A percentile compares a stretch with the other conserved stretches of the same genome.
Conservation (phyloP, 1,140 invertebrate species). For the Drosophila nannoptera region DNA sequence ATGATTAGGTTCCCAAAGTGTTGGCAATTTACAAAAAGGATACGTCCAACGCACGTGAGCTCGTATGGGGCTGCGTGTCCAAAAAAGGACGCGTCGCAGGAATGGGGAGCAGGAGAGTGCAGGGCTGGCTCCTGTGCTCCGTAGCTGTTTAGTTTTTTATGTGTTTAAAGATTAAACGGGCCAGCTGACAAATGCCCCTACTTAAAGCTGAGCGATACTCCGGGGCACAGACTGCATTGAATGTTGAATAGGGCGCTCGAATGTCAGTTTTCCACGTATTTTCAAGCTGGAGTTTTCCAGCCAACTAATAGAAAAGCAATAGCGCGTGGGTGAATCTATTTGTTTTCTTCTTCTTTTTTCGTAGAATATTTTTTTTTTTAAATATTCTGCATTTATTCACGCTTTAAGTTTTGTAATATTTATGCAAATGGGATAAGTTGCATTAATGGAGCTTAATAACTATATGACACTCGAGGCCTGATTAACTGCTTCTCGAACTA, state of each 20-base stretch:
- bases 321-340: too few relatives aligned
- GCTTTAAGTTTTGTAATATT: too few relatives aligned
- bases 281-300: too few relatives aligned
- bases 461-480: background rate
- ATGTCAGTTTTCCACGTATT: too few relatives aligned
- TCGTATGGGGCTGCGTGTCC: constrained; percentile 7
- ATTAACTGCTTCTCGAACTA: constrained; percentile 10
- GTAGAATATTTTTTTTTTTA: too few relatives aligned
- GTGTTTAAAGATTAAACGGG: constrained; percentile 14
- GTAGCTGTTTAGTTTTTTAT: constrained; percentile 21
- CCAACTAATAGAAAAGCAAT: too few relatives aligned
- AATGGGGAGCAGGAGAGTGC: background rate
- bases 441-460: background rate
- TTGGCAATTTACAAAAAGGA: constrained; percentile 36
- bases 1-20: constrained; percentile 39
- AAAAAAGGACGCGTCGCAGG: background rate
- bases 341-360: too few relatives aligned
- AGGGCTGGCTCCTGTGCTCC: background rate
- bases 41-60: constrained; percentile 16
- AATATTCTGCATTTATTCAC: too few relatives aligned
- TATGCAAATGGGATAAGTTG: background rate
- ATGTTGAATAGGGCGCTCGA: too few relatives aligned
- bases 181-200: background rate
- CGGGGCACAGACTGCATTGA: too few relatives aligned
- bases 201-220: background rate